Conservation (phyloP, 2,797 vertebrate genomes). For the Myiotriccus ornatus region DNA sequence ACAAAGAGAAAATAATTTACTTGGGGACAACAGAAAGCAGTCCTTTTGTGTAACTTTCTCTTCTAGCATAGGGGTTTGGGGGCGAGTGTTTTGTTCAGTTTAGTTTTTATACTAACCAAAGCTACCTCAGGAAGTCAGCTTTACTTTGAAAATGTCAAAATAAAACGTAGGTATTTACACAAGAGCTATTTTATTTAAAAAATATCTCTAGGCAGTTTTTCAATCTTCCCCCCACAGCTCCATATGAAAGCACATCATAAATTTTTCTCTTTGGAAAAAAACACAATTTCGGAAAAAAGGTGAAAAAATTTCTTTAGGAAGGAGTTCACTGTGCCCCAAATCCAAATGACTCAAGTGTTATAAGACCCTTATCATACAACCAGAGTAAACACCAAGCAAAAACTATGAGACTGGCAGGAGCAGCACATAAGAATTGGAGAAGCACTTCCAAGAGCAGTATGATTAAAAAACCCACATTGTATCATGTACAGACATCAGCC, state of each 20-base stretch:
- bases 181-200: background rate
- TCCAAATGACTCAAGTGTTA: background rate
- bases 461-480: background rate
- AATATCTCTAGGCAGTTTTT: background rate
- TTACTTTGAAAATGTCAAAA: background rate
- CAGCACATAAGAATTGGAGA: background rate
- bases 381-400: background rate
- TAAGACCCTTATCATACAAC: background rate
- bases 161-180: background rate
- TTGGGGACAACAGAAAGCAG: background rate
- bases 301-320: background rate
- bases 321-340: background rate
- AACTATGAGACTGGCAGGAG: background rate
- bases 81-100: background rate
- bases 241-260: background rate
- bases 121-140: background rate
- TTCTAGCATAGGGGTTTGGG: background rate
- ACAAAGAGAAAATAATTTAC: constrained; percentile 26
- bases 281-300: background rate
- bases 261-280: background rate
- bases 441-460: background rate
- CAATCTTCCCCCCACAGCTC: rapidly evolving
- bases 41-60: background rate
- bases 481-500: background rate
- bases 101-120: background rate